Evolutionary conservation across 2,113 vertebrate genomes (phyloP).

Genomic region (Neotoma lepida): DNA sequence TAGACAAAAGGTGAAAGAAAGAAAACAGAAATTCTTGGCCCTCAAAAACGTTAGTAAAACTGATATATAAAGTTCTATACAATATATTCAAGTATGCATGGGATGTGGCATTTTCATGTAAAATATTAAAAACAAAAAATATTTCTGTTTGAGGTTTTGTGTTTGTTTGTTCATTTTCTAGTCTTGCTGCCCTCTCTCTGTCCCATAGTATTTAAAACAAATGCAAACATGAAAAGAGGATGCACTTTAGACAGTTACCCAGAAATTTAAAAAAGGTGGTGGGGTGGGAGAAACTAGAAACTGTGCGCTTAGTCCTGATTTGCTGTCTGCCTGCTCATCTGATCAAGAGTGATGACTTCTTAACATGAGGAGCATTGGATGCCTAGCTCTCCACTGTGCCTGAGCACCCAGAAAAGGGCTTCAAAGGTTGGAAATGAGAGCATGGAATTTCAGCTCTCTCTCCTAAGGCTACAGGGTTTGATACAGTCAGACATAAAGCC

Average conservation of each 20-base stretch:
- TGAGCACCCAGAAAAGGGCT: neutral
- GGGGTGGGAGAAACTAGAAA: neutral
- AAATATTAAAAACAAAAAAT: neutral
- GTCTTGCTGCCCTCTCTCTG: neutral
- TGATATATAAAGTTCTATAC: neutral
- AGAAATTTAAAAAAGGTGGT: neutral
- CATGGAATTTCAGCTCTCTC: neutral
- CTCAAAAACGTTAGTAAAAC: neutral
- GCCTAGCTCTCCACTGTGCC: neutral
- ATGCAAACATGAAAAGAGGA: neutral
- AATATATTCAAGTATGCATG: neutral
- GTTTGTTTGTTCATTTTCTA: neutral
- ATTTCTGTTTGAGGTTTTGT: neutral
- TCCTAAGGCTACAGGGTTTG: neutral
- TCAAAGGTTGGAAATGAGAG: neutral
- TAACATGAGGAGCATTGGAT: neutral
- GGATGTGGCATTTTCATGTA: constrained; percentile 26
- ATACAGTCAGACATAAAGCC: neutral
- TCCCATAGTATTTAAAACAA: neutral
- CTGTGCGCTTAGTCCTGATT: neutral
- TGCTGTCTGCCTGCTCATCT: neutral
- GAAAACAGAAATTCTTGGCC: neutral
- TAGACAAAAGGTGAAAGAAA: constrained; percentile 6
- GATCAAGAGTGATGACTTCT: neutral
- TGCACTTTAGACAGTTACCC: neutral